These are phyloP conservation scores for Bradypus variegatus DNA, from an alignment of 2,797 vertebrate genomes.

Conservation along the genomic window DNA sequence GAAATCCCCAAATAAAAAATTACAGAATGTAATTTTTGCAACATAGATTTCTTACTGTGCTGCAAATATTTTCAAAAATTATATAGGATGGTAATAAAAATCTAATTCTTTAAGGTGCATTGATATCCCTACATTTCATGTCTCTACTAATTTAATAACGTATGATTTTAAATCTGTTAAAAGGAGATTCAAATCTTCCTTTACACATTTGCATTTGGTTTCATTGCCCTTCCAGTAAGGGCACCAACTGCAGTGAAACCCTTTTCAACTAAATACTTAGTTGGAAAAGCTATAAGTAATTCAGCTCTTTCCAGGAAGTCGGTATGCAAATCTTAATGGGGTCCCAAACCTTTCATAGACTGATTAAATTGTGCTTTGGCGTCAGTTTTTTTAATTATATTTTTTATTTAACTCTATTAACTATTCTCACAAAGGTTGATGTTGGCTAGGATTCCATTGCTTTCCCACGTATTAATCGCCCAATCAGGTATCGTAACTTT, in stretches of 20 bases:
- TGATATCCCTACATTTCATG: background rate
- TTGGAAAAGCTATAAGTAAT: background rate
- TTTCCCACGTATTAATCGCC: background rate
- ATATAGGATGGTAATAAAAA: background rate
- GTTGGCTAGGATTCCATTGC: background rate
- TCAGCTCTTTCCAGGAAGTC: background rate
- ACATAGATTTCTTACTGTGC: background rate
- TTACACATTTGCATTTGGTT: background rate
- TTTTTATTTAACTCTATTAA: background rate
- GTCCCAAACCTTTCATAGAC: background rate
- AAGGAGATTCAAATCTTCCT: constrained; percentile 14
- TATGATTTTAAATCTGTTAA: background rate
- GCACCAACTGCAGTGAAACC: background rate
- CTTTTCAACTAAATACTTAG: background rate
- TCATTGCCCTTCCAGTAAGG: background rate
- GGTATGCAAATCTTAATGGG: background rate
- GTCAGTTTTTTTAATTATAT: background rate
- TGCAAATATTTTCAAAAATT: background rate
- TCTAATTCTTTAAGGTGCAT: background rate
- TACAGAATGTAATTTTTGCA: background rate
- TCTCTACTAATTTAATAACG: constrained; percentile 7
- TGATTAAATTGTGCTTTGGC: background rate
- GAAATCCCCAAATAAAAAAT: background rate
- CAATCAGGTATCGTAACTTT: background rate
- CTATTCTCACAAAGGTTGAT: background rate